phyloP scores from a whole-genome alignment of 2,113 vertebrate species.

The Mohoua ochrocephala region DNA sequence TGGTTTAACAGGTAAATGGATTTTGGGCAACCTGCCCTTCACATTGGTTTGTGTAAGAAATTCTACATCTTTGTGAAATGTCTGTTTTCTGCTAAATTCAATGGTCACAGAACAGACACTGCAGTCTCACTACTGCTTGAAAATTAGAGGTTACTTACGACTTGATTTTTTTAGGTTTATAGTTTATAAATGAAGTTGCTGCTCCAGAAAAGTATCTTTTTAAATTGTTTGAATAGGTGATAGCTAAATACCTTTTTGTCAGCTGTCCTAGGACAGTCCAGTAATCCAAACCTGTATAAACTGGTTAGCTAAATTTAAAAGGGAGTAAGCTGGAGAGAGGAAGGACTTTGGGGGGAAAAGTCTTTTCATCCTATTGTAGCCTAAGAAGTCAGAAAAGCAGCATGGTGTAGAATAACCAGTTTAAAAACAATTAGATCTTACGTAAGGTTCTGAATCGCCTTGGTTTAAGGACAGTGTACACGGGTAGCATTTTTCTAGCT shows the following conservation, averaged over 20 bases:
- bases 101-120: not conserved
- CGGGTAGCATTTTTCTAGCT: not conserved
- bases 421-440: not conserved
- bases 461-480: not conserved
- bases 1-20: conserved; percentile 98
- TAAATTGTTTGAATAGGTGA: not conserved
- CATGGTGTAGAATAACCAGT: not conserved
- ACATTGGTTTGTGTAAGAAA: not conserved
- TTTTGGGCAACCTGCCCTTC: not conserved
- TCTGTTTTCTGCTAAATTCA: not conserved
- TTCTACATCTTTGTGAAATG: not conserved
- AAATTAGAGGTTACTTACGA: not conserved
- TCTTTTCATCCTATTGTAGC: not conserved
- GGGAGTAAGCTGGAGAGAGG: not conserved
- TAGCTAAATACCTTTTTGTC: not conserved
- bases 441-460: not conserved
- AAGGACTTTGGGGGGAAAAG: not conserved
- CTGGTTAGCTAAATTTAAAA: not conserved
- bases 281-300: not conserved
- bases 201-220: not conserved
- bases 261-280: not conserved
- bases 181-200: not conserved
- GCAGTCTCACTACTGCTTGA: not conserved
- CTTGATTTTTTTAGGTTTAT: not conserved
- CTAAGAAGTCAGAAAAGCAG: not conserved